Evolutionary conservation across 2,888 invertebrate species (phyloP), one percentile per base, ranked within the genome.

Genomic region (Odontomyia ornata): DNA sequence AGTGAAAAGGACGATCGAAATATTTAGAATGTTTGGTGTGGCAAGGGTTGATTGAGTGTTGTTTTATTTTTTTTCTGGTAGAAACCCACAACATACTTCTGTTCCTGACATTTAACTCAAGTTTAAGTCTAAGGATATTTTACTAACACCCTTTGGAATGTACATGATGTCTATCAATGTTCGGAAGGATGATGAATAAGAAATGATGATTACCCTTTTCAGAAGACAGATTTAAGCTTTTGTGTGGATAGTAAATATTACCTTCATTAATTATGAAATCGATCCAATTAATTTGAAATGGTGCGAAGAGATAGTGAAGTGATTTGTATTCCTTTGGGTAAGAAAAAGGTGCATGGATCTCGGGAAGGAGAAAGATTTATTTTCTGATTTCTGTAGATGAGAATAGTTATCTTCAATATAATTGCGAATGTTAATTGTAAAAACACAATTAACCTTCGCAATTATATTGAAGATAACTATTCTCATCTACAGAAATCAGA

Each of bases 231-330:
- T 36, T 36, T 52, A 15, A 52, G 13, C 56, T 28, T 28, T 72
- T 72, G 23, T 72, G 27, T n/a, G 27, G 4, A 18, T 36, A 9
- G 36, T 36, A 36, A 56, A 28, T 27, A 21, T 7, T 1, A 27
- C 15, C 13, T 5, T 52, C 71, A 56, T 72, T 18, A 56, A 72
- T 72, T 72, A 56, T 72, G 52, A 28, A 72, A 11, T 28, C 52
- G 71, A 72, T 56, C 23, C 71, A 72, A 72, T 72, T 72, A 72
- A 72, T 72, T 56, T 28, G 5, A 3, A 36, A 36, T 36, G 36
- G 36, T 36, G 36, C 9, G 46, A 25, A 46, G 25, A 21, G 27
- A n/a, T 23, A 69, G 46, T 36, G 36, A 36, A 9, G 36, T 9
- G 36, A 36, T 36, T 36, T 18, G n/a, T n/a, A 36, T 36, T 36